Percentiles rank a stretch among this genome's conserved stretches.
Evolutionary conservation across 2,888 invertebrate genomes (phyloP).

Genomic region (Hipparchia sbordonii): DNA sequence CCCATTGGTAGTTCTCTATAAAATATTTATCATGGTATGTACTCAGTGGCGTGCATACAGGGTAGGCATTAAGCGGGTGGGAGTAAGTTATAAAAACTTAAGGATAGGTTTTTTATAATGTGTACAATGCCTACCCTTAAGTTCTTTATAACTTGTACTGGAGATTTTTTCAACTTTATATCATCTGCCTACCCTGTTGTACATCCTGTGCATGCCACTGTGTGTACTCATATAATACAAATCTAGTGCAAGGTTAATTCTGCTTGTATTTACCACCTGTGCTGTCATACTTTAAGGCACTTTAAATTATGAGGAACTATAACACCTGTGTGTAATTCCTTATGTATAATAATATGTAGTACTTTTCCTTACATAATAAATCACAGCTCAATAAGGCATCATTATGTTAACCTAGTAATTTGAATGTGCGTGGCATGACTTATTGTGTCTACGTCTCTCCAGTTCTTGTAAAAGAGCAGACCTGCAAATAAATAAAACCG

Average conservation of each 20-base stretch:
- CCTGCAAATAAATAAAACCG: conserved; percentile 72
- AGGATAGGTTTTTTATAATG: no score
- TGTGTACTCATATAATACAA: no score
- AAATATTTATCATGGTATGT: no score
- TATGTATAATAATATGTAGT: conserved; percentile 27
- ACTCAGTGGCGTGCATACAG: no score
- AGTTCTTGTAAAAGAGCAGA: conserved; percentile 90
- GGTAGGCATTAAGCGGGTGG: no score
- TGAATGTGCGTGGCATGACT: conserved; percentile 69
- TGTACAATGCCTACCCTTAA: no score
- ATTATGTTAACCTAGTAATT: conserved; percentile 62
- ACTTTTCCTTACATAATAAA: conserved; percentile 46
- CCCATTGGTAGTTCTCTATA: no score
- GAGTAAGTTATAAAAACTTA: no score
- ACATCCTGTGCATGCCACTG: no score
- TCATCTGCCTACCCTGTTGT: no score
- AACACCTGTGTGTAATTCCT: conserved; percentile 21
- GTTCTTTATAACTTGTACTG: no score
- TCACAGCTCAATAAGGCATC: conserved; percentile 75
- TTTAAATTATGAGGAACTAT: conserved; percentile 29
- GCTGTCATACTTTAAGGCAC: conserved; percentile 37
- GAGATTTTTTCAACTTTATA: no score
- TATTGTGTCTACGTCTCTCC: conserved; percentile 83
- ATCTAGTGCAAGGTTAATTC: background rate
- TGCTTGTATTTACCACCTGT: background rate